Evolutionary conservation across 2,113 vertebrate species (phyloP).

Genomic region (Rissa tridactyla): DNA sequence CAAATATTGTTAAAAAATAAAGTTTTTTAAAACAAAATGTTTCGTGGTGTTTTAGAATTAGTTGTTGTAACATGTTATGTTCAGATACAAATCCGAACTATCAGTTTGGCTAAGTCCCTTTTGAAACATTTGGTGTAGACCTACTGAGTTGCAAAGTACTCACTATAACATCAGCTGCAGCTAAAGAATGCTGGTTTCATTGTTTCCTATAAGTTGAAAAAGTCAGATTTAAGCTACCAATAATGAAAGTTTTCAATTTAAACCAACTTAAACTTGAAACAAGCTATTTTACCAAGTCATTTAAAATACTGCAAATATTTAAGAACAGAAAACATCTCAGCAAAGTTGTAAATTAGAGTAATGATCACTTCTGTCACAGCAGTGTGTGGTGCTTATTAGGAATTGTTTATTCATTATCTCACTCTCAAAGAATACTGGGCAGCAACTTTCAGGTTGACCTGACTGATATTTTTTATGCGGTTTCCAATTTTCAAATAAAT

Average conservation of each 20-base stretch:
- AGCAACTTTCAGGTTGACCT: not conserved
- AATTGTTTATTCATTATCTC: not conserved
- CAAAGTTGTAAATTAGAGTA: not conserved
- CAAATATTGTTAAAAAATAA: not conserved
- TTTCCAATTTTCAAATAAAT: not conserved
- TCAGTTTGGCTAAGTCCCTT: not conserved
- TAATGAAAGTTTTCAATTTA: not conserved
- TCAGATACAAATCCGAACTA: not conserved
- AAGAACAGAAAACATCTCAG: not conserved
- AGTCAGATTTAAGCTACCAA: not conserved
- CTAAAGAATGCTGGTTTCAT: not conserved
- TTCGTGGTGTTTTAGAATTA: not conserved
- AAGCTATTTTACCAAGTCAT: not conserved
- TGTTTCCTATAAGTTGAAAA: not conserved
- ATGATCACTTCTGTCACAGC: not conserved
- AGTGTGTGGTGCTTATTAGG: not conserved
- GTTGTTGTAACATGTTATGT: not conserved
- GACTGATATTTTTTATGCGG: accelerated
- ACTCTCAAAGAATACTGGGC: not conserved
- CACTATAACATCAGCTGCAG: not conserved
- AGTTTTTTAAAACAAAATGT: not conserved
- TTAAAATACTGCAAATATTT: not conserved
- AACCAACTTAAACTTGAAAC: not conserved
- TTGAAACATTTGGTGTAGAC: not conserved
- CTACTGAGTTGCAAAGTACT: not conserved